These are phyloP conservation scores for Maniola jurtina DNA, from an alignment of 1,140 invertebrate species.

Conservation along the genomic window DNA sequence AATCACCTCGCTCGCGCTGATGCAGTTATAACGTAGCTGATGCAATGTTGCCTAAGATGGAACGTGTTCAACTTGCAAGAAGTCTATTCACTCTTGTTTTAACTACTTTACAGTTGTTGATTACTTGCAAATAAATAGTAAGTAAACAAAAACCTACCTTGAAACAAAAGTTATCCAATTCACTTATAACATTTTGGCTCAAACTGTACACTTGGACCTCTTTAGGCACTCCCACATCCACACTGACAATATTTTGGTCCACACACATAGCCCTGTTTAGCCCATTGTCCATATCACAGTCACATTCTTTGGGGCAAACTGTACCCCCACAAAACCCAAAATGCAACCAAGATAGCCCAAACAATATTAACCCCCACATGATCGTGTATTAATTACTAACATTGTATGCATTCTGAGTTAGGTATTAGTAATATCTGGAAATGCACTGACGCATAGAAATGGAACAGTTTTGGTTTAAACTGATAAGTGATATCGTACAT, in stretches of 20 bases:
- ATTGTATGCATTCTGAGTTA: conserved; percentile 22
- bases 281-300: conserved; percentile 74
- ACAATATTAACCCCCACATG: conserved; percentile 47
- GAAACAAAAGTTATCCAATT: conserved; percentile 76
- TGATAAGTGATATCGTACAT: conserved; percentile 53
- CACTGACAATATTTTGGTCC: conserved; percentile 69
- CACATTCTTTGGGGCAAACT: conserved; percentile 76
- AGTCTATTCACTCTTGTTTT: too few relatives aligned
- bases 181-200: conserved; percentile 73
- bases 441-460: conserved; percentile 50
- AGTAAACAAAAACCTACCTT: conserved; percentile 54
- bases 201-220: conserved; percentile 75
- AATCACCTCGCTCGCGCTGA: too few relatives aligned
- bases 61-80: too few relatives aligned
- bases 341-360: conserved; percentile 34
- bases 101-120: neutral
- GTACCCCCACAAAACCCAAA: conserved; percentile 32
- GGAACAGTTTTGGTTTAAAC: conserved; percentile 47
- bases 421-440: conserved; percentile 31
- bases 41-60: too few relatives aligned
- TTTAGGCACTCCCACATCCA: conserved; percentile 71
- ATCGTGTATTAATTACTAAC: conserved; percentile 26
- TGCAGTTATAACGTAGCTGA: too few relatives aligned
- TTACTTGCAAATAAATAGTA: neutral
- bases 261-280: conserved; percentile 73